A percentile compares a stretch with the other conserved stretches of the same genome.
phyloP scores from a whole-genome alignment of 1,140 invertebrate genomes.

The Pygmarrhopalites habei region DNA sequence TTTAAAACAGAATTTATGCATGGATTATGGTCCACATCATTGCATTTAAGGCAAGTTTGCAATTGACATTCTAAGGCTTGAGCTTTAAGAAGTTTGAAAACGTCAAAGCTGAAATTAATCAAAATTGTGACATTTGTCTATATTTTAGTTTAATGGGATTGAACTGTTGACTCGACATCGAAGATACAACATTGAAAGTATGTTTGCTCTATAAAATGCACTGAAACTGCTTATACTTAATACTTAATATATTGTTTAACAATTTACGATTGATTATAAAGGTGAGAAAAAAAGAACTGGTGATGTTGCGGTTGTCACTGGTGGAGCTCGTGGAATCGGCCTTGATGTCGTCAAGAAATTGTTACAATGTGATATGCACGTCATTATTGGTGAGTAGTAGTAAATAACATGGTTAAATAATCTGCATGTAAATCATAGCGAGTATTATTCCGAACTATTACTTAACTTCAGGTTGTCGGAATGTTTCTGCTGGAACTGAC shows the following conservation, averaged over 20 bases:
- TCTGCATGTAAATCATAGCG: no score
- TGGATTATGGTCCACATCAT: slow-evolving; percentile 13
- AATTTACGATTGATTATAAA: slow-evolving; percentile 42
- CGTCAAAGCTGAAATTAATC: no score
- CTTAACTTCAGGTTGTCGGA: slow-evolving; percentile 57
- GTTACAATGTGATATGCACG: slow-evolving; percentile 68
- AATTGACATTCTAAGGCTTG: no score
- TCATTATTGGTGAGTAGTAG: no score
- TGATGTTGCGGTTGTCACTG: slow-evolving; percentile 75
- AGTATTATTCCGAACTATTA: no score
- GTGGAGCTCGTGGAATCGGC: slow-evolving; percentile 79
- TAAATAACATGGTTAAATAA: no score
- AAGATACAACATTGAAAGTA: slow-evolving; percentile 1
- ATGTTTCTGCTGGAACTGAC: slow-evolving; percentile 52
- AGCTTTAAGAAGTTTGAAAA: no score
- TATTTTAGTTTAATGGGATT: slow-evolving; percentile 12
- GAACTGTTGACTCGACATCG: slow-evolving; percentile 21
- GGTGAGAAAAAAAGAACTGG: slow-evolving; percentile 53
- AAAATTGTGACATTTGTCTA: no score
- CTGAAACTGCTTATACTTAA: neutral
- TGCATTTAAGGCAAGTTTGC: no score
- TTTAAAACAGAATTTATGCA: no score
- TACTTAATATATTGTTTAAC: neutral
- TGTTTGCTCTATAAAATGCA: neutral
- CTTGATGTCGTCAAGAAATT: slow-evolving; percentile 69